These are phyloP conservation scores for Drosophila formosana DNA, from an alignment of 2,888 invertebrate genomes.

Conservation along the genomic window DNA sequence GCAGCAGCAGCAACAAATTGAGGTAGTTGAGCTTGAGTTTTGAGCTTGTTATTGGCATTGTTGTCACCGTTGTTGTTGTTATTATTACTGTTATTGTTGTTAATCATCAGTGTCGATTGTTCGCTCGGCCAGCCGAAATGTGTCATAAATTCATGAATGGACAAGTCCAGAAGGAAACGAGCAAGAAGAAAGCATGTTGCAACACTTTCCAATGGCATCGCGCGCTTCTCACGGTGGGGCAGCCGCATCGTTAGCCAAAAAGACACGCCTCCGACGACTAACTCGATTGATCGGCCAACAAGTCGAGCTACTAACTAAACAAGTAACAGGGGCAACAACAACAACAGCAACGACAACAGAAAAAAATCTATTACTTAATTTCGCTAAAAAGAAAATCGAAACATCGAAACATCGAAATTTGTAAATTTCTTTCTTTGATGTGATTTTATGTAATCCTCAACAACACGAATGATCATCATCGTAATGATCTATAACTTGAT, in stretches of 20 bases:
- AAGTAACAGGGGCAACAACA: neutral
- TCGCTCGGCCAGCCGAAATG: constrained; percentile 18
- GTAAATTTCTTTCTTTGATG: constrained; percentile 29
- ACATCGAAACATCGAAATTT: constrained; percentile 22
- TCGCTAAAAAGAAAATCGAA: constrained; percentile 60
- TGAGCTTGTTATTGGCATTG: constrained; percentile 1
- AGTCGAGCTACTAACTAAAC: neutral
- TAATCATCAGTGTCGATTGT: constrained; percentile 48
- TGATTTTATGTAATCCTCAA: constrained; percentile 64
- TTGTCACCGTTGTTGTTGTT: constrained; percentile 30
- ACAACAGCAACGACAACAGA: constrained; percentile 3
- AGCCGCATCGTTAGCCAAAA: constrained; percentile 50
- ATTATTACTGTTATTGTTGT: constrained; percentile 51
- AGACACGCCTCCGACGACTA: constrained; percentile 15
- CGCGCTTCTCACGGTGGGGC: constrained; percentile 38
- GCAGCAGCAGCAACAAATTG: constrained; percentile 28
- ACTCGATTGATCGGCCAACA: constrained; percentile 5
- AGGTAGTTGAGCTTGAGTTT: constrained; percentile 15
- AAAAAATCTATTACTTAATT: constrained; percentile 71
- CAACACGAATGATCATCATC: constrained; percentile 8
- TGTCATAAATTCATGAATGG: constrained; percentile 21
- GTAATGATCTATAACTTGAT: constrained; percentile 18
- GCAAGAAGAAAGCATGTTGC: constrained; percentile 21
- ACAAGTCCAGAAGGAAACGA: constrained; percentile 4
- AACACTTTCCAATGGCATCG: constrained; percentile 20